Evolutionary conservation across 2,113 vertebrate genomes (phyloP), one percentile per base, ranked within the genome.

Genomic region (Tricholaema leucomelas): DNA sequence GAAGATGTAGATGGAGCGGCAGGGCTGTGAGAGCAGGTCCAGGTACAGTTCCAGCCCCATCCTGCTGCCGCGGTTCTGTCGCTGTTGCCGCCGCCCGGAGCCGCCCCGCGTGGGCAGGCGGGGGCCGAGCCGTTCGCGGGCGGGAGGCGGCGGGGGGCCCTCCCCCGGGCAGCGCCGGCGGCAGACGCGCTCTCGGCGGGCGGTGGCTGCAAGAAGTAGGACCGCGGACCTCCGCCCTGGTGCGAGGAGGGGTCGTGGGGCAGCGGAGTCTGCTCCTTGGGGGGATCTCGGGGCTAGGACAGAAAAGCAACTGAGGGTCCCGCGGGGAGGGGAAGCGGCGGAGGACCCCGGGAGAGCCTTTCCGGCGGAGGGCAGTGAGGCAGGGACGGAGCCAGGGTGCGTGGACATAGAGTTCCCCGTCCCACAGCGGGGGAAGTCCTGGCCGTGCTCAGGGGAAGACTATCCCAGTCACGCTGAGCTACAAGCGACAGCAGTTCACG

Each of bases 1-100:
- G 17, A 99, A 98, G 74, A 99, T 94, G 91, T 97, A 99, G 71
- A 99, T 93, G 0, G 98, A 96, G 8, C 98, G 96, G 94, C 98
- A 98, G 24, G 98, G 98, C 95, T 59, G 98, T 1, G 98, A 99
- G 40, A 97, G 4, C 25, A 99, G 96, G 75, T 99, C 98, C 35
- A 99, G 96, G 60, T 98, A 98, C 13, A 99, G 95, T 88, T 98
- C 98, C 95, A 98, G 95, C 6, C 21, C 88, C 92, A 96, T 94
- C 56, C 38, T 40, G 23, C 71, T 4, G 48, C 35, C 19, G 27
- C 70, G 30, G 25, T 60, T 46, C 61, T 42, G 66, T 13, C 35
- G 42, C 40, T 44, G 12, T 11, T 30, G 30, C 54, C 54, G 16
- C 55, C 25, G 40, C 35, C 55, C 69, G 80, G 80, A 27, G 91